A percentile compares a stretch with the other conserved stretches of the same genome.
Conservation (phyloP, 1,140 invertebrate species). For the Zaprionus inermis region DNA sequence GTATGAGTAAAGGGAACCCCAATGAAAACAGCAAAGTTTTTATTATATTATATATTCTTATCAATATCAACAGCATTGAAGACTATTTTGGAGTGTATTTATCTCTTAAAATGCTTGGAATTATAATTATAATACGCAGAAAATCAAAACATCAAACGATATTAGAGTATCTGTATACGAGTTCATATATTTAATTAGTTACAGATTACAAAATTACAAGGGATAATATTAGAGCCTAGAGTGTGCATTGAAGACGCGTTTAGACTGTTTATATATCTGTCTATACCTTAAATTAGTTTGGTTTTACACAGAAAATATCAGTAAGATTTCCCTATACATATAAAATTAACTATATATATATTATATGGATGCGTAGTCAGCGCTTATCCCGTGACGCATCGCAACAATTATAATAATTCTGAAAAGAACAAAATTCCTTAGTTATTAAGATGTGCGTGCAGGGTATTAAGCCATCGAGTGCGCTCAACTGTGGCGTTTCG, state of each 20-base stretch:
- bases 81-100: background rate
- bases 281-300: too few species aligned
- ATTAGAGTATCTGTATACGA: too few species aligned
- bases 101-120: too few species aligned
- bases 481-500: background rate
- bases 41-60: background rate
- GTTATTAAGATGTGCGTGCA: background rate
- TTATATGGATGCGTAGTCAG: background rate
- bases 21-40: background rate
- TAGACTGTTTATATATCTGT: too few species aligned
- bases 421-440: background rate
- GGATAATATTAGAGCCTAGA: background rate
- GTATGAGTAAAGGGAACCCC: background rate
- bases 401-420: background rate
- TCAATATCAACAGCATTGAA: background rate
- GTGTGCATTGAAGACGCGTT: too few species aligned
- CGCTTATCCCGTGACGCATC: background rate
- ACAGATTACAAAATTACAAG: background rate
- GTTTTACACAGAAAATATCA: too few species aligned
- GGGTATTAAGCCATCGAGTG: background rate
- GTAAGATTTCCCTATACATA: background rate
- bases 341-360: background rate
- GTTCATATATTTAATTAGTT: too few species aligned
- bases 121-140: too few species aligned
- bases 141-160: too few species aligned